Base-by-base conservation (phyloP, 92 coral and sea anemone genomes). In the Epizoanthus ramosus region DNA sequence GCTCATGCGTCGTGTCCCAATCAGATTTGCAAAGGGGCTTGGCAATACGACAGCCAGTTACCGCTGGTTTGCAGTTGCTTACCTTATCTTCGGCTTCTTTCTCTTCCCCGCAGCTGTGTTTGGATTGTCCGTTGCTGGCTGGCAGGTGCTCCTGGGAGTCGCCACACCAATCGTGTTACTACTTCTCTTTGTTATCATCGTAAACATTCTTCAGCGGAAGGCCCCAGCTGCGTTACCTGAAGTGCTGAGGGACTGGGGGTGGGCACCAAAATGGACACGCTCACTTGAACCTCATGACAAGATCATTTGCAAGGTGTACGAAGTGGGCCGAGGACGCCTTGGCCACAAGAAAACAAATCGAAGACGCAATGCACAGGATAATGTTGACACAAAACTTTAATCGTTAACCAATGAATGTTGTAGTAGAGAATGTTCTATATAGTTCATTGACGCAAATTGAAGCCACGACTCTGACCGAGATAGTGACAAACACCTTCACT, bases 31-130 rank as follows among this genome's bases (percentile, higher is more conserved):
- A 31, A 94, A 92, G 92, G 79, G 86, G 85, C 93, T 94, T 56
- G 98, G 98, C n/a, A 87, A 85, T 85, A 94, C 87, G 68, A 92
- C 95, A 37, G 95, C 98, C 24, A 83, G 90, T 74, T 94, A 94
- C 72, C 89, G 98, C 65, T 94, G 98, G 98, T 94, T 94, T 92
- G 98, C 98, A 23, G 86, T 94, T 53, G 92, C 87, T 35, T 94
- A 94, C 83, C 85, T 94, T 73, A 83, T 94, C 65, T 89, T 92
- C 79, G 91, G 93, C 22, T 94, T 94, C 89, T 94, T 94, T 88
- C 91, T 94, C 19, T 84, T 94, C 18, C 98, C 98, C 14, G 95
- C 95, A 19, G 80, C 91, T 28, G 88, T 94, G 61, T 94, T 94
- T 87, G 98, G 98, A 41, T 83, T 94, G 75, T 94, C 98, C 6